Base-by-base conservation (phyloP, 2,113 vertebrate genomes). In the Reinhardtius hippoglossoides region DNA sequence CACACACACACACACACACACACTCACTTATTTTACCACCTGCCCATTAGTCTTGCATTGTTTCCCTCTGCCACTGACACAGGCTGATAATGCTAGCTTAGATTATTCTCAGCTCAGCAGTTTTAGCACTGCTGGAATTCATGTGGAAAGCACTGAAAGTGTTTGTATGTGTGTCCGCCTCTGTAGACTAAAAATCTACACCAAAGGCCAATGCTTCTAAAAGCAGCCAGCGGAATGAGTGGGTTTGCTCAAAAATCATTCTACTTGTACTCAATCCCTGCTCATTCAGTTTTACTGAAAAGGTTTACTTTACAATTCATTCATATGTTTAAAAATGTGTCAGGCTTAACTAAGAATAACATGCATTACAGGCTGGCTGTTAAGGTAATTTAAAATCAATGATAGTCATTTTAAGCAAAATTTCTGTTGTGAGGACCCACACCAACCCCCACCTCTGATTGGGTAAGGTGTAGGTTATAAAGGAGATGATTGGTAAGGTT, bases 41-140 rank as follows among this genome's bases (percentile, higher is more conserved):
- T 16, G 31, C 68, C 86, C 84, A 91, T 91, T 91, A 90, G 88
- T 91, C 90, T 91, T 91, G 85, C 85, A 87, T 90, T 91, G 88
- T 91, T 90, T 77, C 81, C 82, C 79, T 84, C 67, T 14, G 15
- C 59, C 81, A 81, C 88, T 86, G 80, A 87, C 80, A 64, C 76
- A 72, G 50, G 81, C 84, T 90, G 84, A 85, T 84, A 87, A 86
- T 83, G 81, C 86, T 85, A 78, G 73, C 74, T 81, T 82, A 79
- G 71, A 68, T 86, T 84, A 71, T 87, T 87, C 84, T 84, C 59
- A 80, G 70, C 60, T 88, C 90, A 90, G 90, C 88, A 88, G 68
- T 91, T 88, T 91, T 54, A 84, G 70, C 73, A 75, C 54, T 78
- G 44, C 74, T 71, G 57, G 67, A 85, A 86, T 86, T 80, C 65